Percentiles rank a stretch among this genome's conserved stretches.
These are phyloP conservation scores for Onychorhynchus coronatus DNA, from an alignment of 2,113 vertebrate species.

Conservation along the genomic window DNA sequence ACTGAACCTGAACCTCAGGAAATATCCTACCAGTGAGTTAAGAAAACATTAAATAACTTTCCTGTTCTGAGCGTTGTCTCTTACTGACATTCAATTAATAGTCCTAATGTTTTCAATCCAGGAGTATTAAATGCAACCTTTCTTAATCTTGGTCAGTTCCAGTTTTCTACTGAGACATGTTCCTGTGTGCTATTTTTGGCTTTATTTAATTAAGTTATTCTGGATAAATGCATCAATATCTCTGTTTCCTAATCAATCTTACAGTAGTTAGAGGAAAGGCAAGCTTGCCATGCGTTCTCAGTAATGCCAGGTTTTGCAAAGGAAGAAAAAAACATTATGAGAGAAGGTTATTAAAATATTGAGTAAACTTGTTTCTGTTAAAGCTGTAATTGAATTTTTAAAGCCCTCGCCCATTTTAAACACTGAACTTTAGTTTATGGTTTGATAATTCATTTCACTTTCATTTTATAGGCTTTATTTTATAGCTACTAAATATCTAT, in stretches of 20 bases:
- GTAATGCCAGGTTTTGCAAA: not conserved
- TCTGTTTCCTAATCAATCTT: constrained; percentile 61
- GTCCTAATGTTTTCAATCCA: not conserved
- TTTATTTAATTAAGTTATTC: constrained; percentile 53
- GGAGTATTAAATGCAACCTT: not conserved
- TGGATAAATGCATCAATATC: constrained; percentile 50
- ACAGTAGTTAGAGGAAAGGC: constrained; percentile 29
- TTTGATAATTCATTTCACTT: constrained; percentile 59
- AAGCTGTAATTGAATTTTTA: constrained; percentile 47
- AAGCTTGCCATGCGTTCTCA: not conserved
- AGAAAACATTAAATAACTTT: not conserved
- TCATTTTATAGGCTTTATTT: constrained; percentile 60
- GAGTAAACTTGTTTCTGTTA: constrained; percentile 54
- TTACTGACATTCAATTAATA: not conserved
- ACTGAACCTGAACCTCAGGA: not conserved
- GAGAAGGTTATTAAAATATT: constrained; percentile 48
- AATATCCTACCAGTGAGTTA: not conserved
- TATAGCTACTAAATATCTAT: constrained; percentile 58
- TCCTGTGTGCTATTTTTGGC: constrained; percentile 6
- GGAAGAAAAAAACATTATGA: not conserved
- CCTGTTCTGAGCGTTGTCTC: not conserved
- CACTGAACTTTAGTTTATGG: constrained; percentile 42
- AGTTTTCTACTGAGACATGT: not conserved
- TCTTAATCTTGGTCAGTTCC: not conserved
- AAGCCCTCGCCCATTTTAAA: constrained; percentile 24